Evolutionary conservation across 2,797 vertebrate genomes (phyloP).

Genomic region (Gallirallus australis): DNA sequence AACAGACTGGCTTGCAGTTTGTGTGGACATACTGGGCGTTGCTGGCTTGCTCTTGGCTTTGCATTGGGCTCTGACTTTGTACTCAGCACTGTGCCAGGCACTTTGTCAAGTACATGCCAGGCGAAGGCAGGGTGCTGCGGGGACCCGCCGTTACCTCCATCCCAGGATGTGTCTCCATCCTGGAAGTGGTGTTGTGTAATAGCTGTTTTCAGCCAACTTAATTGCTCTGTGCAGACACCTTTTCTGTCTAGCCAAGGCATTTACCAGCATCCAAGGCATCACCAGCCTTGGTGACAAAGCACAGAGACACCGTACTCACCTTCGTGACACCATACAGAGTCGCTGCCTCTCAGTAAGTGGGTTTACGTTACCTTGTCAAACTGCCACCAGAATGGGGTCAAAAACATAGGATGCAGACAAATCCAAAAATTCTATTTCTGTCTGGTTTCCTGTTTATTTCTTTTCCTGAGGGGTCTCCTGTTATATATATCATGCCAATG

Average conservation of each 20-base stretch:
- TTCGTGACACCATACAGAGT: background rate
- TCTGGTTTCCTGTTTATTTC: constrained; percentile 12
- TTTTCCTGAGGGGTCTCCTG: background rate
- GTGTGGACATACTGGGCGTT: background rate
- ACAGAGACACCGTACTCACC: no score
- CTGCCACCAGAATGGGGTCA: background rate
- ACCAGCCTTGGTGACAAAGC: background rate
- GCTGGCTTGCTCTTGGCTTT: background rate
- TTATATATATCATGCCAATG: background rate
- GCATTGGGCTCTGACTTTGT: background rate
- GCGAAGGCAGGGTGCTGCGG: background rate
- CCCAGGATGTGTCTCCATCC: background rate
- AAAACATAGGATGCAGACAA: constrained; percentile 29
- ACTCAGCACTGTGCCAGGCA: accelerated
- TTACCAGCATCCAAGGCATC: constrained; percentile 4
- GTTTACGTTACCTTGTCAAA: constrained; percentile 34
- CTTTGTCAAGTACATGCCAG: background rate
- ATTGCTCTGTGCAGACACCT: background rate
- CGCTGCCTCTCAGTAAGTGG: constrained; percentile 33
- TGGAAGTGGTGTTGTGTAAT: background rate
- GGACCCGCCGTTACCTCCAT: background rate
- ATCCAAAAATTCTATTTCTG: background rate
- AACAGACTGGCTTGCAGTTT: background rate
- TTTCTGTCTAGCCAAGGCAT: background rate
- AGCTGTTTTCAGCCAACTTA: background rate